Evolutionary conservation across 2,888 invertebrate genomes (phyloP).

Genomic region (Pelosia muscerda): DNA sequence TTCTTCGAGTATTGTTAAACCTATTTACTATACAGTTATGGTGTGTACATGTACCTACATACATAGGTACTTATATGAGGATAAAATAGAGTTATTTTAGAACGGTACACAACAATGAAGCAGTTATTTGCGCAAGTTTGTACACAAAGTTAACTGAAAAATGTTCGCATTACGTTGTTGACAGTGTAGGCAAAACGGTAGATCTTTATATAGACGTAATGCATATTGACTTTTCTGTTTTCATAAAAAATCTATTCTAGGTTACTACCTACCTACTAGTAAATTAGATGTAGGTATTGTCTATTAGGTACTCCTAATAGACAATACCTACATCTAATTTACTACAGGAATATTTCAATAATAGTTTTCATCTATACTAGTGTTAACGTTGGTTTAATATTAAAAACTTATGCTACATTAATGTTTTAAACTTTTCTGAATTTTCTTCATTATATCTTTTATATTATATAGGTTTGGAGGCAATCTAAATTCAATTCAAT

Average conservation of each 20-base stretch:
- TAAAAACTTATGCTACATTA: too few species aligned
- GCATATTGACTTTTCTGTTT: not conserved
- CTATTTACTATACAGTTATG: not conserved
- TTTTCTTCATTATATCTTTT: too few species aligned
- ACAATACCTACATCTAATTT: too few species aligned
- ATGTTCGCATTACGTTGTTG: slow-evolving; percentile 7
- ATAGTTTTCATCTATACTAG: too few species aligned
- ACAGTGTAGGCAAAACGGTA: not conserved
- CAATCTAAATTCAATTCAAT: too few species aligned
- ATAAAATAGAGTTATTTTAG: slow-evolving; percentile 12
- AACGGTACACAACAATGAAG: not conserved
- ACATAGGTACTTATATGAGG: not conserved
- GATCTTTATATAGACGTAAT: not conserved
- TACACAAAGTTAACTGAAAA: slow-evolving; percentile 6
- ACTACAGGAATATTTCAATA: too few species aligned
- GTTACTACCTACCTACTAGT: too few species aligned
- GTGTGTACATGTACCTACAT: slow-evolving; percentile 6
- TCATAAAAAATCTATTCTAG: not conserved
- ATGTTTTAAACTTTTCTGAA: too few species aligned
- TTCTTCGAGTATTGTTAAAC: not conserved
- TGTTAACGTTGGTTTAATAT: too few species aligned
- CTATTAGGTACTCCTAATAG: not conserved
- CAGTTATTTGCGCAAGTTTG: slow-evolving; percentile 2
- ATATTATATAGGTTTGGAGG: too few species aligned
- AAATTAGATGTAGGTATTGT: not conserved